Evolutionary conservation across 2,113 vertebrate species (phyloP), one percentile per base, ranked within the genome.

Genomic region (Furnarius figulus): DNA sequence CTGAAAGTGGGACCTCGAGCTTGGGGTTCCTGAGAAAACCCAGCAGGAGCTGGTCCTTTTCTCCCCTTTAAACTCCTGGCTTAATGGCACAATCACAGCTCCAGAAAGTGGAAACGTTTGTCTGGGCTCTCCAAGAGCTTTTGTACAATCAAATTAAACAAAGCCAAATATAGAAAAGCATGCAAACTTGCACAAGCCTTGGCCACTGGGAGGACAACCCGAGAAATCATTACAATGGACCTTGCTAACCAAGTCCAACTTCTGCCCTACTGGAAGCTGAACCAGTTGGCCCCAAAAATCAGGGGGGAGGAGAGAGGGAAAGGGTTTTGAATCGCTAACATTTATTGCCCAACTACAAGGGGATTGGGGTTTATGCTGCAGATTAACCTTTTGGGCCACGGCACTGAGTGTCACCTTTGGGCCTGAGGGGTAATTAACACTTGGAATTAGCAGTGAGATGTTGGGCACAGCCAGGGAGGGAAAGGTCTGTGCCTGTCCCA

Each of bases 141-240:
- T 97, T 85, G 81, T 93, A 77, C 82, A 85, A 96, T 84, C 94
- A 94, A 97, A 97, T 96, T 88, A 97, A 97, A 97, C 97, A 97
- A 96, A 97, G 87, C 82, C 90, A 98, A 98, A 97, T 94, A 97
- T 96, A 97, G 96, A 97, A 97, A 97, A 96, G 93, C 97, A 97
- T 67, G 88, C 94, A 92, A 93, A 94, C 95, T 96, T 95, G 94
- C 86, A 93, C 56, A 96, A 97, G 93, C 80, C 92, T 87, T 92
- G 93, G 84, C 87, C 92, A 91, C 59, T 61, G 61, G 6, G 68
- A 95, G 53, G 93, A 89, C 96, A 87, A 97, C 92, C 93, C 71
- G 70, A 93, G 58, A 97, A 85, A 95, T 95, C 85, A 87, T 95
- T 83, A 97, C 77, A 96, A 72, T 76, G 93, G 96, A 94, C 73